Percentiles rank a stretch among this genome's conserved stretches.
Evolutionary conservation across 2,888 invertebrate genomes (phyloP).

Genomic region (Chouioia cunea): DNA sequence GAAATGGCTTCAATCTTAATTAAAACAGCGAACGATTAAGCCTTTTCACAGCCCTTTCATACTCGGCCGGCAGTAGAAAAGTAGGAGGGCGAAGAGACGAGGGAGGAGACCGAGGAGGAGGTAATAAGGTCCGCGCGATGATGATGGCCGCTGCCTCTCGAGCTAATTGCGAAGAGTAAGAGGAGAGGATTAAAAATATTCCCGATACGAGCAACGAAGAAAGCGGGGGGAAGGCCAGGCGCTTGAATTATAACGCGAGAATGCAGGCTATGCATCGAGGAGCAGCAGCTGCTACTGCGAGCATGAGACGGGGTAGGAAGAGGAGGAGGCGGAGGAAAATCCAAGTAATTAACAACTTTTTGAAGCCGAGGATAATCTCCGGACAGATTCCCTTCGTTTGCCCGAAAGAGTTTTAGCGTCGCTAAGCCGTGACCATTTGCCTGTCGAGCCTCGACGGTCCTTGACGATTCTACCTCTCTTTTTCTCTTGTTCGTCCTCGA

Average conservation of each 20-base stretch:
- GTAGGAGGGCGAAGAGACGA: too few species aligned
- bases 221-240: background rate
- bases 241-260: conserved; percentile 8
- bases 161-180: conserved; percentile 25
- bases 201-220: background rate
- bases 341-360: conserved; percentile 70
- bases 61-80: background rate
- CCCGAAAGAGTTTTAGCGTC: conserved; percentile 65
- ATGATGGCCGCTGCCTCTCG: background rate
- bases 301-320: background rate
- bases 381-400: conserved; percentile 69
- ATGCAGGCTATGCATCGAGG: conserved; percentile 35
- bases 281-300: conserved; percentile 8
- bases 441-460: conserved; percentile 59
- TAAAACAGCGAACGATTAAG: conserved; percentile 36
- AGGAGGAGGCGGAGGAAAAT: conserved; percentile 53
- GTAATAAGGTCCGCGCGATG: conserved; percentile 21
- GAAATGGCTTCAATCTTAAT: conserved; percentile 37
- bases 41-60: conserved; percentile 8
- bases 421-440: conserved; percentile 68
- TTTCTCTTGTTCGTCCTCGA: conserved; percentile 56
- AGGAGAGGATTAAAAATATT: conserved; percentile 25
- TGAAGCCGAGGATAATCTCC: conserved; percentile 68
- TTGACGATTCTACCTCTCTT: conserved; percentile 52
- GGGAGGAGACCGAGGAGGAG: background rate